A percentile compares a stretch with the other conserved stretches of the same genome.
phyloP scores from a whole-genome alignment of 2,888 invertebrate genomes.

The Quadroppia sp. region DNA sequence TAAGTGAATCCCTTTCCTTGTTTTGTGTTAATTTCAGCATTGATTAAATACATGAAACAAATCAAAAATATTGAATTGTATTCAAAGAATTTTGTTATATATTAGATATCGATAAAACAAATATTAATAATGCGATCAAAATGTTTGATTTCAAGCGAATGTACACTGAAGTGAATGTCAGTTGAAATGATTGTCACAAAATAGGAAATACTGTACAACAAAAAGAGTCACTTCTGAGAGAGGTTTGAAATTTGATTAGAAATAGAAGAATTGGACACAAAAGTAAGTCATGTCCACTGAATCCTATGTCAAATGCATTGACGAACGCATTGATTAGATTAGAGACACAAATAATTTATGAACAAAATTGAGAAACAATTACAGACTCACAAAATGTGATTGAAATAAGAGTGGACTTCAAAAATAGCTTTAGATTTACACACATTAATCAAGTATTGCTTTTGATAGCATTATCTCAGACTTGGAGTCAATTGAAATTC shows the following conservation, averaged over 20 bases:
- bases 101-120: not conserved
- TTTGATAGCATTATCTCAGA: too few species aligned
- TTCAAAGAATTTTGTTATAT: not conserved
- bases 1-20: too few species aligned
- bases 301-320: not conserved
- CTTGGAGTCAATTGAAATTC: too few species aligned
- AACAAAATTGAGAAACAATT: slow-evolving; percentile 7
- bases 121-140: not conserved
- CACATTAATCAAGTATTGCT: too few species aligned
- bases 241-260: slow-evolving; percentile 6
- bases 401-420: not conserved
- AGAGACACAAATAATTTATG: slow-evolving; percentile 16
- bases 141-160: not conserved
- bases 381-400: not conserved
- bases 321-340: not conserved
- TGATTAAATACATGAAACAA: too few species aligned
- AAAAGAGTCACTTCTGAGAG: not conserved
- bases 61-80: too few species aligned
- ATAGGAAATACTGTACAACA: not conserved
- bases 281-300: not conserved
- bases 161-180: not conserved
- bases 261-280: not conserved
- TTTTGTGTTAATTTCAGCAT: too few species aligned
- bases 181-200: slow-evolving; percentile 5
- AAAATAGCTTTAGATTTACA: too few species aligned